These are phyloP conservation scores for Microcebus tavaratra DNA, from an alignment of 2,113 vertebrate species.

Conservation along the genomic window DNA sequence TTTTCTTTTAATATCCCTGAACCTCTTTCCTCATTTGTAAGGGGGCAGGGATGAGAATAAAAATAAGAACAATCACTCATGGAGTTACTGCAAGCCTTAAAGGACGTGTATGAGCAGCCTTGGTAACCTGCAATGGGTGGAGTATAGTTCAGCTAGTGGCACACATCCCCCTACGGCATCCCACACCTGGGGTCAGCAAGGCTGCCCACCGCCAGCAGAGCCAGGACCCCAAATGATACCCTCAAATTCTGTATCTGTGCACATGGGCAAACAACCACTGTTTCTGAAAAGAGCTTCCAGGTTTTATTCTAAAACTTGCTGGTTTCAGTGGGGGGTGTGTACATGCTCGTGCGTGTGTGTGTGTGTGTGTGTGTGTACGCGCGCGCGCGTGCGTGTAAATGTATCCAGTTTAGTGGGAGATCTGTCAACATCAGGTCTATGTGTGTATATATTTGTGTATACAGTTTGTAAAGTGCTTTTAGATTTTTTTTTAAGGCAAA, in stretches of 20 bases:
- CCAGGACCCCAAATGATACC: not conserved
- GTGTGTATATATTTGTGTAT: constrained; percentile 15
- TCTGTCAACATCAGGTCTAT: constrained; percentile 17
- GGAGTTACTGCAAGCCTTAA: not conserved
- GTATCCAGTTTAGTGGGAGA: not conserved
- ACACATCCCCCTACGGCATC: not conserved
- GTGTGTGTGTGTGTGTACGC: no score
- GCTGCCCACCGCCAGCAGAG: not conserved
- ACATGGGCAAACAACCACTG: not conserved
- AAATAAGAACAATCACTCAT: not conserved
- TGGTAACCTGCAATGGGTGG: not conserved
- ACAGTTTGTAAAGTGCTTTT: constrained; percentile 50
- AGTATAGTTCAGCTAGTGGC: not conserved
- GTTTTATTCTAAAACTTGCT: not conserved
- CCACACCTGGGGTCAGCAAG: not conserved
- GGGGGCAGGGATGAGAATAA: not conserved
- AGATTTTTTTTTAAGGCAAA: constrained; percentile 41
- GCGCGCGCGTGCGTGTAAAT: not conserved
- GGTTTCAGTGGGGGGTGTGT: not conserved
- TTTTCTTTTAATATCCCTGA: not conserved
- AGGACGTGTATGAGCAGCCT: not conserved
- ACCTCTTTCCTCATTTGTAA: not conserved
- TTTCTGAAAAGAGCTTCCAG: not conserved
- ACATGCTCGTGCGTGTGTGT: rapidly evolving
- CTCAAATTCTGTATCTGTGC: not conserved